phyloP scores from a whole-genome alignment of 2,113 vertebrate genomes.

The Tupaia tana region DNA sequence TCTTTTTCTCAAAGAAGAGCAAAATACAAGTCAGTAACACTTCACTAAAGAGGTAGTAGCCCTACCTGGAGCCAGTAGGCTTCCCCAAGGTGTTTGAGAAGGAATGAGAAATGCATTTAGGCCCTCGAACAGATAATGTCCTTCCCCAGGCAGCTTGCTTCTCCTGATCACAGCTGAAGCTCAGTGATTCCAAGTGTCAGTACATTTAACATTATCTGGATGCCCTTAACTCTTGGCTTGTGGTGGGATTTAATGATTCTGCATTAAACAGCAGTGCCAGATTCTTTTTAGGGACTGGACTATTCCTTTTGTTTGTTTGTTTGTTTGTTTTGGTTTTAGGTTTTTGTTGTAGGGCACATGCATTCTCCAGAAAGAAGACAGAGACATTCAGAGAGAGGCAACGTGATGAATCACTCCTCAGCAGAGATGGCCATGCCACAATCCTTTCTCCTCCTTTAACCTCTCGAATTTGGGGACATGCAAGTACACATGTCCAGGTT shows the following conservation, averaged over 20 bases:
- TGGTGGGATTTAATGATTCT: background rate
- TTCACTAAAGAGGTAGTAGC: background rate
- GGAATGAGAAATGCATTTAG: background rate
- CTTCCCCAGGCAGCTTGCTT: background rate
- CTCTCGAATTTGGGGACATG: too few relatives aligned
- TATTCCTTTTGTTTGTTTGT: background rate
- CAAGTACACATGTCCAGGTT: too few relatives aligned
- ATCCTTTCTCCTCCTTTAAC: too few relatives aligned
- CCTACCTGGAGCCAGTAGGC: background rate
- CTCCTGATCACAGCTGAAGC: background rate
- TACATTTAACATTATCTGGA: background rate
- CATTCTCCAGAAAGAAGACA: too few relatives aligned
- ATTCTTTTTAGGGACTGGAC: background rate
- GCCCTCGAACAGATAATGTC: background rate
- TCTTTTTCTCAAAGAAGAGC: background rate
- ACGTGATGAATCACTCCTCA: too few relatives aligned
- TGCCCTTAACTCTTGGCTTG: background rate
- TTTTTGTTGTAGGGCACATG: too few relatives aligned
- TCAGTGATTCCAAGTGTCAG: background rate
- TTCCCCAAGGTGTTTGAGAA: background rate
- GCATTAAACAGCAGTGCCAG: background rate
- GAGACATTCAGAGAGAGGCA: too few relatives aligned
- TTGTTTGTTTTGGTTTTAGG: too few relatives aligned
- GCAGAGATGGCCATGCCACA: too few relatives aligned
- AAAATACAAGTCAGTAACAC: background rate